Conservation (phyloP, 2,888 invertebrate species). For the Amiota minor region DNA sequence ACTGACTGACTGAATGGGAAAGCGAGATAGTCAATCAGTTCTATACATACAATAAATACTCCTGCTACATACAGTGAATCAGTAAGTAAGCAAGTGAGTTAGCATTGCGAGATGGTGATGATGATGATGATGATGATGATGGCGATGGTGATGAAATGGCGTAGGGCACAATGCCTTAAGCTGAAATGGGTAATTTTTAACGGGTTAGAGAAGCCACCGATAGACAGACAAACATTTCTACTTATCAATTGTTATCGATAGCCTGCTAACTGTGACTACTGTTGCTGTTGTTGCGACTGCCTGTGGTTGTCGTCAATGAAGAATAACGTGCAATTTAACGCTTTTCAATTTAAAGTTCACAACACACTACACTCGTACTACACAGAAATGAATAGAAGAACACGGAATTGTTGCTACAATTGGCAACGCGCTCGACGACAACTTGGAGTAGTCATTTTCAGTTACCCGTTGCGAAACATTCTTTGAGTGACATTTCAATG, state of each 20-base stretch:
- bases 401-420: slow-evolving; percentile 41
- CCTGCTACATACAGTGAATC: too few species aligned
- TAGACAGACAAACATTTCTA: slow-evolving; percentile 13
- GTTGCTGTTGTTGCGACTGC: slow-evolving; percentile 27
- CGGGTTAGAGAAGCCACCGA: too few species aligned
- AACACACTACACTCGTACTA: slow-evolving; percentile 20
- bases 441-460: neutral
- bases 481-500: slow-evolving; percentile 62
- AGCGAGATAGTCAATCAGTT: too few species aligned
- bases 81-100: too few species aligned
- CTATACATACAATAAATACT: too few species aligned
- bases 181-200: too few species aligned
- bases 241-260: slow-evolving; percentile 61
- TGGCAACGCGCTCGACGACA: slow-evolving; percentile 35
- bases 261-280: slow-evolving; percentile 27
- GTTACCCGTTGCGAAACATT: slow-evolving; percentile 43
- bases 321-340: slow-evolving; percentile 17
- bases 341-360: slow-evolving; percentile 9
- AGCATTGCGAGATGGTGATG: too few species aligned
- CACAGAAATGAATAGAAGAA: slow-evolving; percentile 31
- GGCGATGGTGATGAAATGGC: too few species aligned
- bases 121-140: too few species aligned
- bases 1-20: too few species aligned
- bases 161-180: too few species aligned
- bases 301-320: slow-evolving; percentile 31